Percentiles rank a stretch among this genome's conserved stretches.
Conservation (phyloP, 2,888 invertebrate genomes). For the Eustalomyia histrio region DNA sequence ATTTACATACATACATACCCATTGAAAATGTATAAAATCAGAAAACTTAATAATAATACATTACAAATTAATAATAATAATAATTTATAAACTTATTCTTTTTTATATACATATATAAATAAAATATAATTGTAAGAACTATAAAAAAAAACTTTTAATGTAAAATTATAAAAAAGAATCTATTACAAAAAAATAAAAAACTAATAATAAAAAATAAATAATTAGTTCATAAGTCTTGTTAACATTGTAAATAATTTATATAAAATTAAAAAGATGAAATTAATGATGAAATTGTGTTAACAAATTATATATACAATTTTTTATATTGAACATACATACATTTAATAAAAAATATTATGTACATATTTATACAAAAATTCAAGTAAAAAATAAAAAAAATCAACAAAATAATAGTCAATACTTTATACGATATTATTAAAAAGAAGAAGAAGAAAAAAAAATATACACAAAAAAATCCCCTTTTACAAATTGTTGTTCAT, state of each 20-base stretch:
- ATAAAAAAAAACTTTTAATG: slow-evolving; percentile 41
- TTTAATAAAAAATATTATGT: slow-evolving; percentile 40
- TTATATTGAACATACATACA: slow-evolving; percentile 53
- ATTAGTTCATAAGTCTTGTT: slow-evolving; percentile 75
- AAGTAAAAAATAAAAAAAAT: slow-evolving; percentile 15
- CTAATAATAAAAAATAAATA: slow-evolving; percentile 70
- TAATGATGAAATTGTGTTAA: slow-evolving; percentile 30
- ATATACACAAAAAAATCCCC: slow-evolving; percentile 10
- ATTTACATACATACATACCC: slow-evolving; percentile 16
- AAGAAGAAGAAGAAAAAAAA: slow-evolving; percentile 11
- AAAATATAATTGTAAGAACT: slow-evolving; percentile 35
- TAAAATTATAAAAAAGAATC: slow-evolving; percentile 5
- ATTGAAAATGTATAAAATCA: neutral
- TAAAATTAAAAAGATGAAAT: slow-evolving; percentile 50
- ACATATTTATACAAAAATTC: slow-evolving; percentile 46
- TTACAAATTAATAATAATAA: slow-evolving; percentile 43
- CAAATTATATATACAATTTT: slow-evolving; percentile 42
- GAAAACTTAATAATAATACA: slow-evolving; percentile 1
- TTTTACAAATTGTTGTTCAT: neutral
- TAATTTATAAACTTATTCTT: slow-evolving; percentile 52
- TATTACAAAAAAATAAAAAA: neutral
- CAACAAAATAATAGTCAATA: slow-evolving; percentile 13
- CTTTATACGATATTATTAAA: neutral
- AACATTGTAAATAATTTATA: slow-evolving; percentile 75
- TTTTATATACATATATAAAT: slow-evolving; percentile 14